Evolutionary conservation across 2,888 invertebrate species (phyloP).

Genomic region (Ommatoiulus sabulosus): DNA sequence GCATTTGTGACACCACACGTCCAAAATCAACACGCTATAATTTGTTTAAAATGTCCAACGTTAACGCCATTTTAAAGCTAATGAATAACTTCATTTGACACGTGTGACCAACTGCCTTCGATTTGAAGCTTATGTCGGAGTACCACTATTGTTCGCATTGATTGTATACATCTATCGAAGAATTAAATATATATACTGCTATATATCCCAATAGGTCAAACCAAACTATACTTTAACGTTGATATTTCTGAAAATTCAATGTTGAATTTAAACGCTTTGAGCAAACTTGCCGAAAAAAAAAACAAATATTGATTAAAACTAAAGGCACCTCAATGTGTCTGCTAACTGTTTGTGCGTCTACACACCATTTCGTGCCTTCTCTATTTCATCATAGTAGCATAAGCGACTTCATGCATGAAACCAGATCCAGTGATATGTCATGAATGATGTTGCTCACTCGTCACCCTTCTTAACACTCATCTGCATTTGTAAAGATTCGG

Average conservation of each 20-base stretch:
- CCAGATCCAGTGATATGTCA: slow-evolving; percentile 1
- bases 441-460: slow-evolving; percentile 17
- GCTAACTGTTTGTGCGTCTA: background rate
- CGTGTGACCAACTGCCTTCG: too few species aligned
- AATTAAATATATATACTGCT: too few species aligned
- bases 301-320: background rate
- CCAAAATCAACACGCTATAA: too few species aligned
- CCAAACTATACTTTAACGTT: background rate
- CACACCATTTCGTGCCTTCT: background rate
- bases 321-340: background rate
- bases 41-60: too few species aligned
- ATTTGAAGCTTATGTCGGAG: too few species aligned
- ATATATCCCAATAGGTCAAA: background rate
- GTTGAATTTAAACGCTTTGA: background rate
- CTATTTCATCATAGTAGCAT: background rate
- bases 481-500: slow-evolving; percentile 40
- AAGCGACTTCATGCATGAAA: background rate
- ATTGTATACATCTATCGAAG: too few species aligned
- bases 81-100: too few species aligned
- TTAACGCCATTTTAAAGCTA: too few species aligned
- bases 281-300: background rate
- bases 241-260: background rate
- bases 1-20: too few species aligned
- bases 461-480: slow-evolving; percentile 30
- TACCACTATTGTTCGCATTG: too few species aligned